phyloP scores from a whole-genome alignment of 2,113 vertebrate genomes.

The Anas platyrhynchos region DNA sequence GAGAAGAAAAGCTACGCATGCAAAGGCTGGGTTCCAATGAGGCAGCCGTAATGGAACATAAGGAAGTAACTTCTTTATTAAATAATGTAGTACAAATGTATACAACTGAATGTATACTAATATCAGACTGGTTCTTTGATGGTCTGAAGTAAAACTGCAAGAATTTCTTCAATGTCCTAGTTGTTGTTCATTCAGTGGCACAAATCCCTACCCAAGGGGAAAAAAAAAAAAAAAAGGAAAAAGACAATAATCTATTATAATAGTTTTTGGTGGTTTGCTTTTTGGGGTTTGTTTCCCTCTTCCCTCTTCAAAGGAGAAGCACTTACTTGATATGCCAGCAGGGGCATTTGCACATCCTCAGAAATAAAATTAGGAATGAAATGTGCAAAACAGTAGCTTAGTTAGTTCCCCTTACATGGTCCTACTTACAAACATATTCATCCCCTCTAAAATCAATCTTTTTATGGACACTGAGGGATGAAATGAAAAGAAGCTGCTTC shows the following conservation, averaged over 20 bases:
- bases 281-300: background rate
- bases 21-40: background rate
- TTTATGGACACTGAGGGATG: slow-evolving; percentile 16
- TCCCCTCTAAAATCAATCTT: slow-evolving; percentile 35
- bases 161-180: background rate
- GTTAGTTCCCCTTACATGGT: background rate
- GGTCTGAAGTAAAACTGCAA: background rate
- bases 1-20: background rate
- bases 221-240: background rate
- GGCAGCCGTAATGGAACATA: background rate
- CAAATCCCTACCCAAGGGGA: background rate
- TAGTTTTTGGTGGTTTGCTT: background rate
- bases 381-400: background rate
- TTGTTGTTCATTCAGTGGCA: background rate
- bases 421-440: background rate
- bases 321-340: background rate
- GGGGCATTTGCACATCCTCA: background rate
- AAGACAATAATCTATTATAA: background rate
- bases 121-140: background rate
- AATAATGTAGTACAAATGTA: background rate
- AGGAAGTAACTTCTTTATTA: background rate
- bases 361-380: slow-evolving; percentile 15
- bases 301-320: background rate
- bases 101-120: background rate
- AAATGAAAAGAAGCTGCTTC: slow-evolving; percentile 34